Conservation (phyloP, 2,113 vertebrate species). For the Gavia stellata region DNA sequence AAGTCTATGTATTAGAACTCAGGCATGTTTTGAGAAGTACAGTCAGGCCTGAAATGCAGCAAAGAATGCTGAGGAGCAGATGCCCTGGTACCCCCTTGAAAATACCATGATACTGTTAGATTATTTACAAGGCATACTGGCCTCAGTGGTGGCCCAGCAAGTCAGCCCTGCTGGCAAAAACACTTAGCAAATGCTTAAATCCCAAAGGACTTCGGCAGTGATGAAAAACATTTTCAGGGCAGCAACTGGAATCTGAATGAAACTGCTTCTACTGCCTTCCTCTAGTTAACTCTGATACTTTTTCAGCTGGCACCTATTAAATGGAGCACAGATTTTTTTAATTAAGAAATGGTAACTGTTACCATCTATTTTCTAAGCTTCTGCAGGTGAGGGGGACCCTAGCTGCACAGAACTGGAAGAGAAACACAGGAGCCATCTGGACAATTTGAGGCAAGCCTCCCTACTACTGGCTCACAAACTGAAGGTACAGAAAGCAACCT, state of each 20-base stretch:
- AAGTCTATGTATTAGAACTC: neutral
- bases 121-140: neutral
- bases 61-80: neutral
- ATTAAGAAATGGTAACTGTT: neutral
- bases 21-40: neutral
- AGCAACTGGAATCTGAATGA: neutral
- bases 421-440: neutral
- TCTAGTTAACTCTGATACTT: neutral
- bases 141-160: neutral
- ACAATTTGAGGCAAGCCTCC: neutral
- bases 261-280: neutral
- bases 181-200: neutral
- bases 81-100: neutral
- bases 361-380: neutral
- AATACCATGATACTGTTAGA: neutral
- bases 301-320: neutral
- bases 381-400: constrained; percentile 1
- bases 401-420: neutral
- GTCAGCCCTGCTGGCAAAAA: neutral
- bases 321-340: neutral
- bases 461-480: constrained; percentile 15
- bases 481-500: constrained; percentile 35
- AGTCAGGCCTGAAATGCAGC: neutral
- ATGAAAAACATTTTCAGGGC: neutral
- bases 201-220: neutral